Evolutionary conservation across 1,140 invertebrate species (phyloP).

Genomic region (Brachionus plicatilis): DNA sequence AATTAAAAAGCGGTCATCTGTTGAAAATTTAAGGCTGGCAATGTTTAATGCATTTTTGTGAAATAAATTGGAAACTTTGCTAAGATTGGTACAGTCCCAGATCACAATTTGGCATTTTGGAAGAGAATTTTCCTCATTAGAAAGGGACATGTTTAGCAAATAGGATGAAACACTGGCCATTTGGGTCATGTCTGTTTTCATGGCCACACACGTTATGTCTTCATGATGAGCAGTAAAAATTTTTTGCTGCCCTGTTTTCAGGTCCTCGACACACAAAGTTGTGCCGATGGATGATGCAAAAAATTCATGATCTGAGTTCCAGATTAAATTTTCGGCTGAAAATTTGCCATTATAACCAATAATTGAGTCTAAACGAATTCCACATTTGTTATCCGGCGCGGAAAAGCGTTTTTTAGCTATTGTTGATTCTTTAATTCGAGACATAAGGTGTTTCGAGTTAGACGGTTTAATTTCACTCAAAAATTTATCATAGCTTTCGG

Average conservation of each 20-base stretch:
- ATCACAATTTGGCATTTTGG: constrained; percentile 34
- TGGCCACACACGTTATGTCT: constrained; percentile 51
- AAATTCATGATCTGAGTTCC: constrained; percentile 45
- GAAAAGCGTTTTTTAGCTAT: constrained; percentile 49
- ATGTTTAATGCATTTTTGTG: constrained; percentile 48
- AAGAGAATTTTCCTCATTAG: background rate
- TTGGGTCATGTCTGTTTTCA: constrained; percentile 48
- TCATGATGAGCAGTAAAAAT: constrained; percentile 50
- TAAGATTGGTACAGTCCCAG: background rate
- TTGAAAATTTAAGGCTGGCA: constrained; percentile 49
- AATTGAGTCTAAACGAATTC: constrained; percentile 49
- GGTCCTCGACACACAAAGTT: constrained; percentile 51
- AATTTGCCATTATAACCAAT: constrained; percentile 54
- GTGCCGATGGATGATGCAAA: constrained; percentile 53
- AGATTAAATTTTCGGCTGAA: constrained; percentile 12
- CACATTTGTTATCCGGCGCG: constrained; percentile 53
- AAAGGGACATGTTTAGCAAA: background rate
- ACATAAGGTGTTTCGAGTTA: background rate
- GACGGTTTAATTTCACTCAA: background rate
- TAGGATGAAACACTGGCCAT: background rate
- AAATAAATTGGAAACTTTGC: constrained; percentile 43
- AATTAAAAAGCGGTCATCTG: constrained; percentile 52
- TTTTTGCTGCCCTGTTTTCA: constrained; percentile 49
- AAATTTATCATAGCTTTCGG: background rate
- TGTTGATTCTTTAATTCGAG: background rate